Evolutionary conservation across 2,797 vertebrate species (phyloP).

Genomic region (Heteromormyrus szaboi): DNA sequence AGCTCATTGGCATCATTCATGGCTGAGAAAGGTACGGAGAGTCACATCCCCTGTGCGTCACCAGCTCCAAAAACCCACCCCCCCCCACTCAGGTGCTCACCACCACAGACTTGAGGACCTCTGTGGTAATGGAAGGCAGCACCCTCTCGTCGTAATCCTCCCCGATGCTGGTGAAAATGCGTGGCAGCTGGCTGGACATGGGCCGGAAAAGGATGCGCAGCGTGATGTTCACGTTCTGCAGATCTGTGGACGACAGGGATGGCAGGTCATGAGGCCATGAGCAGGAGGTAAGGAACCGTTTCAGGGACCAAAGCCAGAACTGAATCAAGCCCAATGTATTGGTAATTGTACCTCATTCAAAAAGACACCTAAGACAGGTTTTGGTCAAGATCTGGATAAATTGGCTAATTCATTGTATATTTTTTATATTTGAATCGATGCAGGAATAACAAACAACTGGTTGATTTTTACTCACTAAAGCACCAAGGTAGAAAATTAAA

Average conservation of each 20-base stretch:
- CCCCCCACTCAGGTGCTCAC: constrained; percentile 57
- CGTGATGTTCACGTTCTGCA: constrained; percentile 98
- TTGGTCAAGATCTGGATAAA: background rate
- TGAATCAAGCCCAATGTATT: background rate
- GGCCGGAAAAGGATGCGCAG: constrained; percentile 92
- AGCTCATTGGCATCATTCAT: background rate
- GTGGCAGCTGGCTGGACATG: constrained; percentile 73
- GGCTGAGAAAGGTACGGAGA: background rate
- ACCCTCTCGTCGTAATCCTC: constrained; percentile 96
- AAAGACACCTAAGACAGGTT: background rate
- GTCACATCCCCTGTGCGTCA: background rate
- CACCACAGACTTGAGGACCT: constrained; percentile 94
- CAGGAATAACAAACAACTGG: background rate
- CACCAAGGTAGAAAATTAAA: background rate
- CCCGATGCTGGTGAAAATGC: constrained; percentile 91
- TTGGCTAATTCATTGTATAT: background rate
- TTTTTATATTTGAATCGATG: background rate
- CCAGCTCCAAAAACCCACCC: background rate
- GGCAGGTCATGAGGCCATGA: background rate
- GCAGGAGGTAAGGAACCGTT: background rate
- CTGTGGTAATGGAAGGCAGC: constrained; percentile 92
- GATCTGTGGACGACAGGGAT: constrained; percentile 59
- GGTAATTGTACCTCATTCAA: background rate
- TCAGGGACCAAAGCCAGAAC: background rate
- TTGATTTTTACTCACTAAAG: background rate